Evolutionary conservation across 2,113 vertebrate species (phyloP), one percentile per base, ranked within the genome.

Genomic region (Poecilia latipinna): DNA sequence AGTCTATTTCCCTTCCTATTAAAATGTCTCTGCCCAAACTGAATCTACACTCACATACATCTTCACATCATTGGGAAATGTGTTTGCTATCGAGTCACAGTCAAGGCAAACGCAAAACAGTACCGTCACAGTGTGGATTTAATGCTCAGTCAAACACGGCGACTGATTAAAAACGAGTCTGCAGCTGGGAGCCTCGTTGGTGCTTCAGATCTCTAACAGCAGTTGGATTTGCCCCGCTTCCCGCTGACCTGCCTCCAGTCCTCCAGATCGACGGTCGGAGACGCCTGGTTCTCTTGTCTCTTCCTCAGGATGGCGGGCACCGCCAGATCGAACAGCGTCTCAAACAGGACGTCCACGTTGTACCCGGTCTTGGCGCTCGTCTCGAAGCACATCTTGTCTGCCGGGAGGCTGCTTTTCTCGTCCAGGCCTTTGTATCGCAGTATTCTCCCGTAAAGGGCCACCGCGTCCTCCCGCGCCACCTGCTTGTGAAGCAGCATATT

Each of bases 331-430:
- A 99, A 98, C 68, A 99, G 72, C 0, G 95, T 96, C 87, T 99
- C 97, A 10, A 99, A 99, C 84, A 98, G 92, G 35, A 84, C 31
- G 75, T 99, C 97, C 88, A 99, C 97, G 0, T 97, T 97, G 87
- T 96, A 94, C 1, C 97, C 97, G 0, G 97, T 97, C 89, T 99
- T 99, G 28, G 98, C 98, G 0, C 98, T 99, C 3, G 97, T 99
- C 94, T 99, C 97, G 7, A 99, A 99, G 91, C 97, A 99, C 96
- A 98, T 95, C 73, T 92, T 96, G 81, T 98, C 97, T 0, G 97
- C 97, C 0, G 96, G 94, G 0, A 97, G 94, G 68, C 93, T 91
- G 35, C 89, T 93, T 74, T 91, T 93, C 68, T 97, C 97, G 0
- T 98, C 97, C 74, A 96, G 89, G 93, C 96, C 96, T 90, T 94